phyloP scores from a whole-genome alignment of 2,888 invertebrate species.

The Leptinotarsa haldemani region DNA sequence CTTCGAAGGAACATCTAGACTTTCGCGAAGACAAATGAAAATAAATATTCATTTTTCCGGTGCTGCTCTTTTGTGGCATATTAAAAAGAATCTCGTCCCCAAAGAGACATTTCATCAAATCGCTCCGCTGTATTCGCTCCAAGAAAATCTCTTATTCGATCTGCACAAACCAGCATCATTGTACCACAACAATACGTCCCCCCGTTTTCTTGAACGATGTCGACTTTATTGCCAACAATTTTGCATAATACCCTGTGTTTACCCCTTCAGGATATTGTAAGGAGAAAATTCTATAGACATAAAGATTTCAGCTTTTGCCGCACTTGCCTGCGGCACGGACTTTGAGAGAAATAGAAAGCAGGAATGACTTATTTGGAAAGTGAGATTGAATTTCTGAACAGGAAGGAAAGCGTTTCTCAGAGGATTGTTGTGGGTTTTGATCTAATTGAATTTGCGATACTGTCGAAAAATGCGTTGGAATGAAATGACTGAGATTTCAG shows the following conservation, averaged over 20 bases:
- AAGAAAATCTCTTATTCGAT: constrained; percentile 25
- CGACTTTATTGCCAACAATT: constrained; percentile 49
- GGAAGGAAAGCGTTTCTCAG: constrained; percentile 15
- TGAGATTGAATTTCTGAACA: constrained; percentile 23
- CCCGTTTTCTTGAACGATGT: constrained; percentile 48
- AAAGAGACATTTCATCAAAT: neutral
- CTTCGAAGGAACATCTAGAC: too few relatives aligned
- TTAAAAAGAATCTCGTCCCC: constrained; percentile 7
- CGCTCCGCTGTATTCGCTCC: neutral
- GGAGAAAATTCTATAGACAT: constrained; percentile 47
- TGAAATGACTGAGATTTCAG: neutral
- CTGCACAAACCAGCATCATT: constrained; percentile 25
- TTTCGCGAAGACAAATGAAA: too few relatives aligned
- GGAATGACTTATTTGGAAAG: constrained; percentile 28
- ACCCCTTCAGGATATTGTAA: constrained; percentile 49
- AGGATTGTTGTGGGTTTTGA: constrained; percentile 14
- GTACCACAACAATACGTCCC: constrained; percentile 31
- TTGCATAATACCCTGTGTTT: constrained; percentile 52
- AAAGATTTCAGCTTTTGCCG: constrained; percentile 41
- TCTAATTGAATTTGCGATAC: constrained; percentile 22
- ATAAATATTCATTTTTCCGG: neutral
- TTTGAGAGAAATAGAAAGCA: constrained; percentile 23
- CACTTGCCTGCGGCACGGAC: constrained; percentile 17
- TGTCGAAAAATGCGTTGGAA: neutral
- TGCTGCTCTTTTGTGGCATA: neutral